Evolutionary conservation across 2,113 vertebrate species (phyloP).

Genomic region (Poeciliopsis occidentalis): DNA sequence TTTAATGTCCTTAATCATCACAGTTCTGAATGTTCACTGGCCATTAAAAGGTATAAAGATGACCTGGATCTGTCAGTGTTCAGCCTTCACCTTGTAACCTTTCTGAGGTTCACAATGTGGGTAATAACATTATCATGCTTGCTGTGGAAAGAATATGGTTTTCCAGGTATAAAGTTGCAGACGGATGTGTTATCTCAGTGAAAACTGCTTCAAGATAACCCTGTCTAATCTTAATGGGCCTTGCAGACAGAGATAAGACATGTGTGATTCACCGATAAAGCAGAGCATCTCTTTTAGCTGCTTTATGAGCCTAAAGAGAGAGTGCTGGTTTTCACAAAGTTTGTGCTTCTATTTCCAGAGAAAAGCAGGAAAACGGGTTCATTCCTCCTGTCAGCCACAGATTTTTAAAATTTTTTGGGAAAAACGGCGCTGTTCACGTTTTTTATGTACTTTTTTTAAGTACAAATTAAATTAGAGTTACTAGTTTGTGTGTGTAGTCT

Average conservation of each 20-base stretch:
- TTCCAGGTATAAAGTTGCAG: neutral
- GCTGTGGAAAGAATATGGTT: neutral
- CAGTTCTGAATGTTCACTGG: neutral
- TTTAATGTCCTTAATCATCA: neutral
- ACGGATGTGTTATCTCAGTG: neutral
- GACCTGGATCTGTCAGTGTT: neutral
- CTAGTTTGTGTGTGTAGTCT: neutral
- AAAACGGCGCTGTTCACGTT: neutral
- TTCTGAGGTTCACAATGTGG: neutral
- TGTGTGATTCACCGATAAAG: conserved; percentile 19
- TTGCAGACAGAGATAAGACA: conserved; percentile 20
- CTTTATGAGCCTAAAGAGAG: neutral
- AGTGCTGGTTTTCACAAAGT: neutral
- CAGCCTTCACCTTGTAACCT: neutral
- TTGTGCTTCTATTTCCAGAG: neutral
- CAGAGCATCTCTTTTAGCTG: neutral
- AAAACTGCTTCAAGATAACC: conserved; percentile 23
- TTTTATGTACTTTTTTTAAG: too few relatives aligned
- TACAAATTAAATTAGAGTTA: too few relatives aligned
- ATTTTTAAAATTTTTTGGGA: too few relatives aligned
- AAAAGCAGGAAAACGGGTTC: neutral
- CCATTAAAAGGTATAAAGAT: neutral
- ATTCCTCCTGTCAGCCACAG: neutral
- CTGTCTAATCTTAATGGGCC: neutral
- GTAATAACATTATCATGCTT: neutral